Evolutionary conservation across 2,797 vertebrate species (phyloP).

Genomic region (Telmatherina bonti): DNA sequence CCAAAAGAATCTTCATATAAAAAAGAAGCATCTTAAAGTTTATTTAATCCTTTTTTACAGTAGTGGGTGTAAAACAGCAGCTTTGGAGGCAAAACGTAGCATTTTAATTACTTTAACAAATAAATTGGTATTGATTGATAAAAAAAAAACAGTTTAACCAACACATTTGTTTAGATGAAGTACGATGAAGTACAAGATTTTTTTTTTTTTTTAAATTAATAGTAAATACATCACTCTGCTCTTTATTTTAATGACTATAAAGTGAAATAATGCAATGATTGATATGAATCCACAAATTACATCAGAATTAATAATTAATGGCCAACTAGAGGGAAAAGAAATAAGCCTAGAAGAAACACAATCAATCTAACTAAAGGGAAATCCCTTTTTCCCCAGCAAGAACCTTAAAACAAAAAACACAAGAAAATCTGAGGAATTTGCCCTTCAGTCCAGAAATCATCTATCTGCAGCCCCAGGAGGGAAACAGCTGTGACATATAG

Average conservation of each 20-base stretch:
- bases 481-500: neutral
- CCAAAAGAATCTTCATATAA: conserved; percentile 10
- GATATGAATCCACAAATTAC: neutral
- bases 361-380: neutral
- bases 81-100: too few relatives aligned
- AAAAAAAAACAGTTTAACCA: too few relatives aligned
- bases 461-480: neutral
- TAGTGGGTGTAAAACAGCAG: neutral
- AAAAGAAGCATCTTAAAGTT: neutral
- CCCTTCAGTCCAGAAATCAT: neutral
- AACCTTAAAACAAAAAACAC: too few relatives aligned
- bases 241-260: neutral
- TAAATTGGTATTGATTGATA: too few relatives aligned
- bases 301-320: neutral
- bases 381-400: neutral
- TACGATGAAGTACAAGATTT: too few relatives aligned
- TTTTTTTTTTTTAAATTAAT: neutral
- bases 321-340: neutral
- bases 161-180: neutral
- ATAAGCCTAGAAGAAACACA: neutral
- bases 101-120: too few relatives aligned
- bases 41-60: neutral
- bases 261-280: neutral
- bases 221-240: neutral
- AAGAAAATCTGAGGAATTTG: neutral